Percentiles rank a stretch among this genome's conserved stretches.
phyloP scores from a whole-genome alignment of 2,797 vertebrate genomes.

The Megalops cyprinoides region DNA sequence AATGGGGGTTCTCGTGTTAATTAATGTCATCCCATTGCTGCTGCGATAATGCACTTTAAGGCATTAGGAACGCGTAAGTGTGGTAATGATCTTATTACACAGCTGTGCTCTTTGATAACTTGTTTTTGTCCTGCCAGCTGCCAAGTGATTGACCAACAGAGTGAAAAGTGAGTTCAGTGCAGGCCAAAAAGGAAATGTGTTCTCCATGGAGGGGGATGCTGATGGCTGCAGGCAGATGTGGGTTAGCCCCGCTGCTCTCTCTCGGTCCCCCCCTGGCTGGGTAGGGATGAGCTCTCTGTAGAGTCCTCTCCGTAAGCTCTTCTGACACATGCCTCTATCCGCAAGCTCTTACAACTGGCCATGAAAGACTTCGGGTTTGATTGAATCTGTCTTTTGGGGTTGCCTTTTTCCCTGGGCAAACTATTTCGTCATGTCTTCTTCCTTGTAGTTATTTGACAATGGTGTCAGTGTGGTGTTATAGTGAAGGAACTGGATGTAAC shows the following conservation, averaged over 20 bases:
- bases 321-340: not conserved
- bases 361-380: not conserved
- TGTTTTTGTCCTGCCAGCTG: not conserved
- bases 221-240: not conserved
- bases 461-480: not conserved
- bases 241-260: not conserved
- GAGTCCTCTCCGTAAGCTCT: not conserved
- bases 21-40: too few relatives aligned
- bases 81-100: not conserved
- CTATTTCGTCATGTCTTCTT: not conserved
- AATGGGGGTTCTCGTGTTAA: not conserved
- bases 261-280: not conserved
- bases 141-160: not conserved
- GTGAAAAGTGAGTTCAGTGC: not conserved
- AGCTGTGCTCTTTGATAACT: not conserved
- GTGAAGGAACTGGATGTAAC: not conserved
- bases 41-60: not conserved
- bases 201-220: not conserved
- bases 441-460: not conserved
- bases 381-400: constrained; percentile 1
- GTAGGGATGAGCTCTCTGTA: not conserved
- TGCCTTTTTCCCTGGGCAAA: not conserved
- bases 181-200: not conserved
- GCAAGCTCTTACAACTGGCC: not conserved
- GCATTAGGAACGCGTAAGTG: not conserved